phyloP scores from a whole-genome alignment of 1,140 invertebrate species.

The Drosophila setifemur region DNA sequence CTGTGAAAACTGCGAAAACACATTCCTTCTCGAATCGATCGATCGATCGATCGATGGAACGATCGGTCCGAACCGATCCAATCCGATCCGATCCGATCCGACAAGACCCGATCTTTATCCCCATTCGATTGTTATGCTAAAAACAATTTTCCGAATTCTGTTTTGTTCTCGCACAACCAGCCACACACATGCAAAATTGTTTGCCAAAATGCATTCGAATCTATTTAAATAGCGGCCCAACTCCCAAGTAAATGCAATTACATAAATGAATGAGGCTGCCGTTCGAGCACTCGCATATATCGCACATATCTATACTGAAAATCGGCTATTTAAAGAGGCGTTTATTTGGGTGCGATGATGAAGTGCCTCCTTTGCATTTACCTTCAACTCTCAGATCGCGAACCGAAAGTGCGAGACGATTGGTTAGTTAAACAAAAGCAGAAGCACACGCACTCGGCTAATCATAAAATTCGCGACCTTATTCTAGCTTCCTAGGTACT shows the following conservation, averaged over 20 bases:
- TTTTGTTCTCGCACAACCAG: conserved; percentile 48
- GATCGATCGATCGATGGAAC: not conserved
- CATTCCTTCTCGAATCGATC: conserved; percentile 63
- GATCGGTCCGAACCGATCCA: not conserved
- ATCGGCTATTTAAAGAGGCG: conserved; percentile 36
- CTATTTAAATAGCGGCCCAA: conserved; percentile 60
- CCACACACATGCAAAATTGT: conserved; percentile 20
- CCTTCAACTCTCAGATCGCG: conserved; percentile 35
- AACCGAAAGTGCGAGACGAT: conserved; percentile 40
- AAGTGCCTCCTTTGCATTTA: conserved; percentile 25
- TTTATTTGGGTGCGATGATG: conserved; percentile 51
- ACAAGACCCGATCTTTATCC: conserved; percentile 42
- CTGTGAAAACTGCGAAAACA: conserved; percentile 67
- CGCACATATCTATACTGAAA: conserved; percentile 12
- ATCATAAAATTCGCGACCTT: not conserved
- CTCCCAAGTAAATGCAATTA: conserved; percentile 56
- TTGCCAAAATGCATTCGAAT: conserved; percentile 70
- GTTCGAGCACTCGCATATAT: too few species aligned
- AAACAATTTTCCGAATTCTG: conserved; percentile 54
- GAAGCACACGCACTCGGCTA: not conserved
- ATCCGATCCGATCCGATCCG: not conserved
- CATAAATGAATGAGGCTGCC: conserved; percentile 50
- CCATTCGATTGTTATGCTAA: conserved; percentile 59
- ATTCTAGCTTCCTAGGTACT: conserved; percentile 5
- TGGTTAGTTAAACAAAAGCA: conserved; percentile 13